Evolutionary conservation across 2,113 vertebrate species (phyloP), one percentile per base, ranked within the genome.

Genomic region (Eira barbara): DNA sequence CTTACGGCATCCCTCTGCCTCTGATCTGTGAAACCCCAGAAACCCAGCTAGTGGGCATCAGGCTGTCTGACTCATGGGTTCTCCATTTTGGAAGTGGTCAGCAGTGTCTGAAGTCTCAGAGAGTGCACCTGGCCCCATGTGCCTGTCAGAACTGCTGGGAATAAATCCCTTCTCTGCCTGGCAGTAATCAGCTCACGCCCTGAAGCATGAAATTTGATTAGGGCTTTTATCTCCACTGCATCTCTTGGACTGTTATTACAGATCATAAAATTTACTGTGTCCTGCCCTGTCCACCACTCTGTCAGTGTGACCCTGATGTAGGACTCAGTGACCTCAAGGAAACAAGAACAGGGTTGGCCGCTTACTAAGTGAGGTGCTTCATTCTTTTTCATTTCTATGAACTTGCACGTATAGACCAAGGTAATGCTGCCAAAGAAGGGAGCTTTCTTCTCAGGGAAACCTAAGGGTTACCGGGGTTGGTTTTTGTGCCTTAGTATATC

Each of bases 151-250:
- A 86, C 63, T 84, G 57, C 47, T 18, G 59, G 89, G 94, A 97
- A 96, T 97, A 98, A 97, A 97, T 98, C 31, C 90, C 80, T 76
- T 91, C 76, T 86, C 7, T 4, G 90, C 59, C 83, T 71, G 88
- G 94, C 59, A 80, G 93, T 97, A 97, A 97, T 98, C 95, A 98
- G 90, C 81, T 95, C 96, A 98, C 0, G 18, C 92, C 79, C 82
- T 97, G 96, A 94, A 97, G 97, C 95, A n/a, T 98, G 97, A 97
- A 98, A 97, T 98, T 98, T 98, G 96, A 98, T 98, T 97, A 98
- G 95, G 59, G 18, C 59, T 95, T 97, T 97, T 97, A 97, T 97
- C 95, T 95, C 95, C n/a, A 81, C 84, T 92, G 95, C 90, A 93
- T 96, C 95, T 47, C 59, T 96, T 83, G 84, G 59, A 89, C 47